Conservation (phyloP, 2,888 invertebrate species). For the Dromius quadrimaculatus region DNA sequence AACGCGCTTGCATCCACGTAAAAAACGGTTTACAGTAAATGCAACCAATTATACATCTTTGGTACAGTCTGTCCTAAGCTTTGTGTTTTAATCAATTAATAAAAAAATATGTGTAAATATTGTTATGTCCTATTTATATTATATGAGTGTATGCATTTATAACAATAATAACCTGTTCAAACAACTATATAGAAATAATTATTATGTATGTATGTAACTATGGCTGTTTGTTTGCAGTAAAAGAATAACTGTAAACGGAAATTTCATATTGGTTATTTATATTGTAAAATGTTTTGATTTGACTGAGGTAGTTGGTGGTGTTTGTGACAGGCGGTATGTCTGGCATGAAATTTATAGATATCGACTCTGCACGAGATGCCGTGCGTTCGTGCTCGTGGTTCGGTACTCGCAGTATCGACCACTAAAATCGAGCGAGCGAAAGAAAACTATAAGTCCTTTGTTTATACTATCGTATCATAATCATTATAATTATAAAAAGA, state of each 20-base stretch:
- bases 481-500: slow-evolving; percentile 12
- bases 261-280: slow-evolving; percentile 50
- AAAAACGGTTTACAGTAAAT: slow-evolving; percentile 50
- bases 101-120: slow-evolving; percentile 48
- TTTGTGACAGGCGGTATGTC: slow-evolving; percentile 44
- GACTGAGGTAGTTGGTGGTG: slow-evolving; percentile 48
- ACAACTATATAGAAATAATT: slow-evolving; percentile 41
- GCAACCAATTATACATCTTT: slow-evolving; percentile 52
- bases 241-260: slow-evolving; percentile 50
- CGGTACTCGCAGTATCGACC: slow-evolving; percentile 26
- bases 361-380: slow-evolving; percentile 39
- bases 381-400: slow-evolving; percentile 31
- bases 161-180: slow-evolving; percentile 49
- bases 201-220: slow-evolving; percentile 31
- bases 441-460: slow-evolving; percentile 31
- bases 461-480: slow-evolving; percentile 34
- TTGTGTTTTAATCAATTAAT: slow-evolving; percentile 49
- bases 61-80: slow-evolving; percentile 51
- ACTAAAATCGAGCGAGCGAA: slow-evolving; percentile 28
- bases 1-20: slow-evolving; percentile 52
- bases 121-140: slow-evolving; percentile 50
- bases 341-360: slow-evolving; percentile 49
- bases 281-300: slow-evolving; percentile 48
- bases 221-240: slow-evolving; percentile 29
- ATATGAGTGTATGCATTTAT: slow-evolving; percentile 46